phyloP scores from a whole-genome alignment of 2,888 invertebrate species.

The Drosophila barbarae region DNA sequence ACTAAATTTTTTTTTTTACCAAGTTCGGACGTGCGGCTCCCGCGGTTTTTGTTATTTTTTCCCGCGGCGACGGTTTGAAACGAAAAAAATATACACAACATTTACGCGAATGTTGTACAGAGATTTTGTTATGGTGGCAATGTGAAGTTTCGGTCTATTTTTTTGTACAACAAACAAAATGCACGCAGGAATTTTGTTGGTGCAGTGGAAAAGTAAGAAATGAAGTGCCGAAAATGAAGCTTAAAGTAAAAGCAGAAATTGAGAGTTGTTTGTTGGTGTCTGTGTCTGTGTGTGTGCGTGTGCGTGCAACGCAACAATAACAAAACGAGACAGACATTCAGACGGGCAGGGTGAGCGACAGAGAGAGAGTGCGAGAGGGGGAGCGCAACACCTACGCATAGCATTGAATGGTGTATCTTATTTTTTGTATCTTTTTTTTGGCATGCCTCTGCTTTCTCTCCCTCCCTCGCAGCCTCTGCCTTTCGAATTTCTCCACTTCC shows the following conservation, averaged over 20 bases:
- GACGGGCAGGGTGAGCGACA: constrained; percentile 6
- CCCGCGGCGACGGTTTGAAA: constrained; percentile 11
- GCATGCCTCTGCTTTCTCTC: constrained; percentile 69
- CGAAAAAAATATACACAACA: not conserved
- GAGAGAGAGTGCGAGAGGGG: constrained; percentile 21
- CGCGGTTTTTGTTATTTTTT: constrained; percentile 9
- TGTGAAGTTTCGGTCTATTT: constrained; percentile 4
- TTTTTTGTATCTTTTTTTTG: constrained; percentile 29
- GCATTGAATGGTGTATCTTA: constrained; percentile 6
- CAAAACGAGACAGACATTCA: constrained; percentile 20
- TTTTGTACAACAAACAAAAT: constrained; percentile 1
- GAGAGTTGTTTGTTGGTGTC: constrained; percentile 63
- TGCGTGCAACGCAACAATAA: constrained; percentile 28
- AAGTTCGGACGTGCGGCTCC: not conserved
- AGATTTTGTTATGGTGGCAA: constrained; percentile 10
- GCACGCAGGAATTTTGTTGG: constrained; percentile 8
- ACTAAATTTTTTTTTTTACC: not conserved
- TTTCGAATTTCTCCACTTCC: constrained; percentile 46
- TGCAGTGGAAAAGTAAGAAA: constrained; percentile 48
- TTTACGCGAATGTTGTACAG: constrained; percentile 1
- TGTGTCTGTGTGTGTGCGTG: constrained; percentile 15
- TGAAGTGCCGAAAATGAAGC: constrained; percentile 62
- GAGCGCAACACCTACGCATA: constrained; percentile 59
- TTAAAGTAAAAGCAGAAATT: constrained; percentile 70
- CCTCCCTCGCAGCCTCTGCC: constrained; percentile 13